phyloP scores from a whole-genome alignment of 2,888 invertebrate species.

The Augiades crinisus region DNA sequence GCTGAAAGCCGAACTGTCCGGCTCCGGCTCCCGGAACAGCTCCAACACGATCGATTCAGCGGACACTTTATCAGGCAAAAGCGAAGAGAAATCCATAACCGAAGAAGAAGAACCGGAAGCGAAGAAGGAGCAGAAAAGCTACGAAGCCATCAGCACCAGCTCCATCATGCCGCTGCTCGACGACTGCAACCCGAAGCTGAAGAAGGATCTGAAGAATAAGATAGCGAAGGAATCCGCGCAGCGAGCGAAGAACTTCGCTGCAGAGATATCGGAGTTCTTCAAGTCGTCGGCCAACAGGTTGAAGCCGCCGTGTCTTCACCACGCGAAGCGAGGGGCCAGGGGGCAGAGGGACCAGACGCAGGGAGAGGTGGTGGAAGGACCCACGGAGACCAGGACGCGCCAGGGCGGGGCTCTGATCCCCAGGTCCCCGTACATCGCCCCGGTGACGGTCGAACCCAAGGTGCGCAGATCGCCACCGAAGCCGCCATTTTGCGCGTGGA shows the following conservation, averaged over 20 bases:
- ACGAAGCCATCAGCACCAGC: too few species aligned
- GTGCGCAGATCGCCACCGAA: neutral
- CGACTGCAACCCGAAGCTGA: neutral
- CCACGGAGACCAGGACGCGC: too few species aligned
- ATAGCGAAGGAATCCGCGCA: constrained; percentile 7
- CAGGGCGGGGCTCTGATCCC: too few species aligned
- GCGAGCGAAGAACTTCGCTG: neutral
- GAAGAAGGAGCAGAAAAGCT: neutral
- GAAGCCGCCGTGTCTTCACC: constrained; percentile 14
- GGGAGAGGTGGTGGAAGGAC: neutral
- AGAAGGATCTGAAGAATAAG: constrained; percentile 9
- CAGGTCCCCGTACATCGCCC: constrained; percentile 11
- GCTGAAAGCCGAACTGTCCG: too few species aligned
- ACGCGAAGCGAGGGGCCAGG: neutral
- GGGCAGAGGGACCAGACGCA: too few species aligned
- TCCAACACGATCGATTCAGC: neutral
- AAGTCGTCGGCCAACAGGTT: constrained; percentile 11
- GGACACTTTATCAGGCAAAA: too few species aligned
- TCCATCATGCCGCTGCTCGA: neutral
- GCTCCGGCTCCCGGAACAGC: too few species aligned
- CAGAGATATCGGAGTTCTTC: constrained; percentile 16
- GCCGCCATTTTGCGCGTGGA: constrained; percentile 12
- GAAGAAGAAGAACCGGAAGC: neutral
- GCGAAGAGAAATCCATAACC: neutral
- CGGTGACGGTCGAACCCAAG: neutral